A percentile compares a stretch with the other conserved stretches of the same genome.
phyloP scores from a whole-genome alignment of 2,888 invertebrate species.

The Agonum fuliginosum region DNA sequence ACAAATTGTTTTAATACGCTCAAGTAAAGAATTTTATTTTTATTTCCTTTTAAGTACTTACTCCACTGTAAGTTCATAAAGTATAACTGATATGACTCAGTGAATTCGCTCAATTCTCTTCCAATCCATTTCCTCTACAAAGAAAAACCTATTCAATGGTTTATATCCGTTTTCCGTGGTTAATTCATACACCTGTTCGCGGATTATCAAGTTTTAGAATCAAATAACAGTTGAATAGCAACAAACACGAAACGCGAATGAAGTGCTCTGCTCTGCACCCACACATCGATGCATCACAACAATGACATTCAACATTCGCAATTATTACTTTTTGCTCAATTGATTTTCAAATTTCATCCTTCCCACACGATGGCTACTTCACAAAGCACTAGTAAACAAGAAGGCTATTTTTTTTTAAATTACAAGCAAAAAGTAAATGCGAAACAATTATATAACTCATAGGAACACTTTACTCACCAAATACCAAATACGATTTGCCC shows the following conservation, averaged over 20 bases:
- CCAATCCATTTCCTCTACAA: too few species aligned
- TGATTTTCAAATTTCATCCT: constrained; percentile 33
- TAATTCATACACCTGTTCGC: not conserved
- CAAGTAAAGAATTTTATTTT: too few species aligned
- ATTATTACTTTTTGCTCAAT: constrained; percentile 26
- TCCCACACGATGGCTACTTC: not conserved
- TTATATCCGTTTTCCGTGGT: constrained; percentile 25
- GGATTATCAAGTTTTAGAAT: constrained; percentile 23
- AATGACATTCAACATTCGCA: constrained; percentile 14
- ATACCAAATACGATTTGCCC: too few species aligned
- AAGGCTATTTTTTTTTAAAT: too few species aligned
- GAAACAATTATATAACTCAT: too few species aligned
- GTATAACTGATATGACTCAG: too few species aligned
- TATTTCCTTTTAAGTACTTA: too few species aligned
- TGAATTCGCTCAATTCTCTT: too few species aligned
- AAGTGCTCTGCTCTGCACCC: constrained; percentile 8
- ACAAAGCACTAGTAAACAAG: not conserved
- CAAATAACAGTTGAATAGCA: constrained; percentile 30
- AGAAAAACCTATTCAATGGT: not conserved
- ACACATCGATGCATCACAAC: constrained; percentile 9
- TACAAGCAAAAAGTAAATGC: too few species aligned
- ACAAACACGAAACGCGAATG: constrained; percentile 8
- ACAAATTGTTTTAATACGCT: too few species aligned
- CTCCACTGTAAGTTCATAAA: too few species aligned
- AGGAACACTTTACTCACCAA: too few species aligned